Base-by-base conservation (phyloP, 2,888 invertebrate species). In the Xylocampa areola region DNA sequence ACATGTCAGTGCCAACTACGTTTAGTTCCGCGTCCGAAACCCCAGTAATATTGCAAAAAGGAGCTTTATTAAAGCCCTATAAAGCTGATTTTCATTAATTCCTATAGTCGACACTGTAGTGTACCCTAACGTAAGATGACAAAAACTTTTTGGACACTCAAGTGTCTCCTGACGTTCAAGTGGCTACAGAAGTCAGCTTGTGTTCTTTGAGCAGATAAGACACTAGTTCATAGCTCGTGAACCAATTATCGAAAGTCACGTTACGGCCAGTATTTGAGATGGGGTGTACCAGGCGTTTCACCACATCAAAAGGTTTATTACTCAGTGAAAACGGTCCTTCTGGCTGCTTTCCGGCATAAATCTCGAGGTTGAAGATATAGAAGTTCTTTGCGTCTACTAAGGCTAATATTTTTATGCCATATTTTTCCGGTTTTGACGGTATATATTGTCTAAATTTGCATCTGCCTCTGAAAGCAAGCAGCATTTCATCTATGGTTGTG, bases 331-430 rank as follows among this genome's bases (percentile, higher is more conserved):
- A 67, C 17, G 67, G 63, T 0, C 64, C 64, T 32, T 21, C 49
- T 30, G 60, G 66, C 27, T 73, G 71, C 25, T 59, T 62, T 17
- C 71, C 75, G 1, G 61, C 36, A 27, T 73, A 76, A 8, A 72
- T 51, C 40, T 73, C 72, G 8, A 73, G 23, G 21, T 73, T 68
- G 0, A 36, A 5, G 5, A 55, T 39, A 33, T 72, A 76, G 25
- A 41, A 41, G 10, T n/a, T 53, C 17, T 40, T 59, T 5, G 71
- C 58, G 21, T 73, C 73, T 0, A 63, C 70, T 2, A 73, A 13
- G 2, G 69, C 65, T 8, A 51, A 23, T 13, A 69, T 68, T 64
- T 68, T 76, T 11, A 69, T 48, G 1, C 66, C 69, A 17, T 72
- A 70, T 51, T 68, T 70, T 11, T 49, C 58, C 0, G 71, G 67